Percentiles rank a stretch among this genome's conserved stretches.
phyloP scores from a whole-genome alignment of 2,888 invertebrate genomes.

The Eristalis arbustorum region DNA sequence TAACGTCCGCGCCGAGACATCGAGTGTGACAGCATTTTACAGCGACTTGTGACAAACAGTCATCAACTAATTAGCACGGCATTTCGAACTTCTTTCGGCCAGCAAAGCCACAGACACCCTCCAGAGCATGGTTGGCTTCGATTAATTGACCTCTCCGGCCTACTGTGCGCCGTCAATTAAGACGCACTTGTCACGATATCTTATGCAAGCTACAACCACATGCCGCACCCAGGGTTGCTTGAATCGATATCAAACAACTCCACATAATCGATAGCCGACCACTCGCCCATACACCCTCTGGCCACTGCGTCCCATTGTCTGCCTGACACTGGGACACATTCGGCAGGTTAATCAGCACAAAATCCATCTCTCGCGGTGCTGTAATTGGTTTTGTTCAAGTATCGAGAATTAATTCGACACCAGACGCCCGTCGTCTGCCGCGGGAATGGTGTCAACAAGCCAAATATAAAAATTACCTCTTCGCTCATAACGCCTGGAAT shows the following conservation, averaged over 20 bases:
- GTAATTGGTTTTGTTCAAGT: background rate
- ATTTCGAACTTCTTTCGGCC: background rate
- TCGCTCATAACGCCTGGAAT: background rate
- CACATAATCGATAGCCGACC: background rate
- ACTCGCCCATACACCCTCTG: no score
- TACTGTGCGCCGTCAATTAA: slow-evolving; percentile 12
- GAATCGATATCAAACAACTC: background rate
- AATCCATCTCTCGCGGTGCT: background rate
- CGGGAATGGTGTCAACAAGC: slow-evolving; percentile 12
- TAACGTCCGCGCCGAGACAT: background rate
- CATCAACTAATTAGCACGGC: background rate
- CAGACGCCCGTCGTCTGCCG: background rate
- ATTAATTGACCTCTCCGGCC: background rate
- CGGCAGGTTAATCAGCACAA: background rate
- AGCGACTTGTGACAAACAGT: background rate
- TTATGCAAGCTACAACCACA: slow-evolving; percentile 6
- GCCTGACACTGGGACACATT: background rate
- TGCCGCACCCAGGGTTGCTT: background rate
- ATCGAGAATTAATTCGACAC: background rate
- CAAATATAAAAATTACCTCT: slow-evolving; percentile 23
- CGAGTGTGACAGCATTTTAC: background rate
- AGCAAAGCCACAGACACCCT: background rate
- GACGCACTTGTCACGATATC: slow-evolving; percentile 22
- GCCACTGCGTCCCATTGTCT: no score
- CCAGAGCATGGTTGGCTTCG: background rate